Evolutionary conservation across 2,113 vertebrate species (phyloP).

Genomic region (Callopanchax toddi): DNA sequence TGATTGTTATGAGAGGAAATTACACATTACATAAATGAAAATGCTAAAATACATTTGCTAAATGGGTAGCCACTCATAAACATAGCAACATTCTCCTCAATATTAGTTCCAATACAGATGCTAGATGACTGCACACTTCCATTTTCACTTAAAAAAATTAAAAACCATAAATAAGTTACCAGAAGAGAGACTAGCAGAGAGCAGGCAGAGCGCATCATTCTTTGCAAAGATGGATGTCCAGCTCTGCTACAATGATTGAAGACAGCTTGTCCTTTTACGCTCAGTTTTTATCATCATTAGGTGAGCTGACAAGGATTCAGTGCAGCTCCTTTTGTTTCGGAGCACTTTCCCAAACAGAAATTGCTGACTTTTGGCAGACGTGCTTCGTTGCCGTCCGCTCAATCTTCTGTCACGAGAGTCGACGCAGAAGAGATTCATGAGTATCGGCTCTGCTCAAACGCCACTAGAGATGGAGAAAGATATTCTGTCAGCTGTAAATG

Average conservation of each 20-base stretch:
- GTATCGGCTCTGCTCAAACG: slow-evolving; percentile 1
- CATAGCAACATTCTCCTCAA: background rate
- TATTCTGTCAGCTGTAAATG: slow-evolving; percentile 1
- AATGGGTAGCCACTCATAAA: background rate
- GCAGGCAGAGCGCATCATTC: slow-evolving; percentile 24
- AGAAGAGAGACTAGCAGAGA: slow-evolving; percentile 22
- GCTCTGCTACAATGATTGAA: slow-evolving; percentile 41
- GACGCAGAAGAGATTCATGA: slow-evolving; percentile 17
- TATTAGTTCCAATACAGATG: slow-evolving; percentile 6
- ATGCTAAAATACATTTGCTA: too few relatives aligned
- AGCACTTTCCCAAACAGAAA: slow-evolving; percentile 26
- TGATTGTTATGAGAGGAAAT: too few relatives aligned
- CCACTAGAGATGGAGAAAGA: slow-evolving; percentile 7
- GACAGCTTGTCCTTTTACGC: slow-evolving; percentile 40
- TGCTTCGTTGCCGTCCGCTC: slow-evolving; percentile 13
- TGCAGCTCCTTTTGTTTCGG: slow-evolving; percentile 31
- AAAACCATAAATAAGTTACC: slow-evolving; percentile 1
- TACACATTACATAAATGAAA: too few relatives aligned
- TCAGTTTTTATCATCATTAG: slow-evolving; percentile 54
- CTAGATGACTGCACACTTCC: slow-evolving; percentile 36
- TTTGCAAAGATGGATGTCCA: slow-evolving; percentile 49
- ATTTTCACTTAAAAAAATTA: slow-evolving; percentile 7
- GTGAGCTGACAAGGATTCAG: slow-evolving; percentile 29
- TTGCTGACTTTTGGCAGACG: slow-evolving; percentile 29
- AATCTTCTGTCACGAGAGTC: slow-evolving; percentile 14